Percentiles rank a stretch among this genome's conserved stretches.
These are phyloP conservation scores for Martes flavigula DNA, from an alignment of 2,797 vertebrate species.

Conservation along the genomic window DNA sequence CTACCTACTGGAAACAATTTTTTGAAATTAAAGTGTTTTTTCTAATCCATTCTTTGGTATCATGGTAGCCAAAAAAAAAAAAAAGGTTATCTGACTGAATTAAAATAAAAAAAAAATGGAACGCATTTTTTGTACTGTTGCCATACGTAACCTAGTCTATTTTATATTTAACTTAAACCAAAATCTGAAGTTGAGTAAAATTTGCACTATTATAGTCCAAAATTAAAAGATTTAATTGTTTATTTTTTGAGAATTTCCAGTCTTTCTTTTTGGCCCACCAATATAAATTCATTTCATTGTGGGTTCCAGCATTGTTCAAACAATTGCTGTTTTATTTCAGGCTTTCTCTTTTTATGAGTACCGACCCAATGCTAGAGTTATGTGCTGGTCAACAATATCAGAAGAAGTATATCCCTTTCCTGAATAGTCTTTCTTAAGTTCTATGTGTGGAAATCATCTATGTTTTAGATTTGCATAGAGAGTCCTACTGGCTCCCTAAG, in stretches of 20 bases:
- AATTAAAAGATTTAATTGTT: conserved; percentile 20
- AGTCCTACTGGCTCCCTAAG: not conserved
- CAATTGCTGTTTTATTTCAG: conserved; percentile 46
- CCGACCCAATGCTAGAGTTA: not conserved
- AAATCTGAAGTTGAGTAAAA: conserved; percentile 40
- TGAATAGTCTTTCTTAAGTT: conserved; percentile 27
- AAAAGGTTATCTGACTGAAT: not conserved
- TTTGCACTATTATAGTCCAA: not conserved
- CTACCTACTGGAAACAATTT: conserved; percentile 9
- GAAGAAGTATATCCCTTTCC: not conserved
- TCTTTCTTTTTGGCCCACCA: not conserved
- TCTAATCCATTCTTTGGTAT: not conserved
- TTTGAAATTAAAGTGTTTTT: conserved; percentile 15
- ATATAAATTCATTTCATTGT: conserved; percentile 8
- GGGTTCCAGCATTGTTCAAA: conserved; percentile 17
- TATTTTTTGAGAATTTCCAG: conserved; percentile 37
- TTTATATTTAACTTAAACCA: conserved; percentile 32
- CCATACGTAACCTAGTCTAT: not conserved
- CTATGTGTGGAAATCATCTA: conserved; percentile 17
- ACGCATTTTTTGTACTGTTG: not conserved
- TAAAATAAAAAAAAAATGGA: not conserved
- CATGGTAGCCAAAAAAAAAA: conserved; percentile 14
- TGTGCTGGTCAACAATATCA: not conserved
- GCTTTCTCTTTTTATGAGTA: conserved; percentile 5
- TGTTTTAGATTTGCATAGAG: not conserved